These are phyloP conservation scores for Rhabditoides inermis DNA, from an alignment of 2,888 invertebrate genomes.

Conservation along the genomic window DNA sequence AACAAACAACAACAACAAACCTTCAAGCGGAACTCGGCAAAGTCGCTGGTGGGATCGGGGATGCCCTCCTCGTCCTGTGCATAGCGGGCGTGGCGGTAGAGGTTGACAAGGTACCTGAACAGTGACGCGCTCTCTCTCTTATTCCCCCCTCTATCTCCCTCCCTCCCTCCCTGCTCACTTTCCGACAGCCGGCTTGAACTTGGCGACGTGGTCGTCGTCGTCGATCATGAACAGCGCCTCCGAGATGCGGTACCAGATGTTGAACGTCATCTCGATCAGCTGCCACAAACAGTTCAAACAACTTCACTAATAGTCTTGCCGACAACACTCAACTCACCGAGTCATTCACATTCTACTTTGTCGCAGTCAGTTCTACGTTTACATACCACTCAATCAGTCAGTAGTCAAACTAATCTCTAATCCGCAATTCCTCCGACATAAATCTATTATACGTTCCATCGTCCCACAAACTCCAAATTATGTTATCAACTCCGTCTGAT, in stretches of 20 bases:
- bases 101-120: slow-evolving; percentile 56
- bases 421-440: too few species aligned
- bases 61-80: slow-evolving; percentile 82
- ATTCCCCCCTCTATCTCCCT: not conserved
- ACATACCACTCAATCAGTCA: too few species aligned
- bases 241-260: slow-evolving; percentile 88
- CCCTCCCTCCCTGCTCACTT: too few species aligned
- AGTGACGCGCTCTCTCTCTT: not conserved
- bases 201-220: slow-evolving; percentile 66
- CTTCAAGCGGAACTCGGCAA: slow-evolving; percentile 69
- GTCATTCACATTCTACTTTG: not conserved
- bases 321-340: not conserved
- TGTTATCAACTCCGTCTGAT: too few species aligned
- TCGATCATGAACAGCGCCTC: slow-evolving; percentile 83
- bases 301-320: too few species aligned
- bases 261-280: slow-evolving; percentile 79
- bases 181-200: slow-evolving; percentile 83
- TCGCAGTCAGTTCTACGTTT: too few species aligned
- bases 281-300: slow-evolving; percentile 51
- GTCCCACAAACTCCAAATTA: too few species aligned
- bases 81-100: slow-evolving; percentile 87
- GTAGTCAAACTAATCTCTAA: too few species aligned
- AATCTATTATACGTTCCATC: too few species aligned
- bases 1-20: slow-evolving; percentile 1
- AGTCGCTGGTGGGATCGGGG: slow-evolving; percentile 71